Conservation (phyloP, 1,140 invertebrate species). For the Drosophila novamexicana region DNA sequence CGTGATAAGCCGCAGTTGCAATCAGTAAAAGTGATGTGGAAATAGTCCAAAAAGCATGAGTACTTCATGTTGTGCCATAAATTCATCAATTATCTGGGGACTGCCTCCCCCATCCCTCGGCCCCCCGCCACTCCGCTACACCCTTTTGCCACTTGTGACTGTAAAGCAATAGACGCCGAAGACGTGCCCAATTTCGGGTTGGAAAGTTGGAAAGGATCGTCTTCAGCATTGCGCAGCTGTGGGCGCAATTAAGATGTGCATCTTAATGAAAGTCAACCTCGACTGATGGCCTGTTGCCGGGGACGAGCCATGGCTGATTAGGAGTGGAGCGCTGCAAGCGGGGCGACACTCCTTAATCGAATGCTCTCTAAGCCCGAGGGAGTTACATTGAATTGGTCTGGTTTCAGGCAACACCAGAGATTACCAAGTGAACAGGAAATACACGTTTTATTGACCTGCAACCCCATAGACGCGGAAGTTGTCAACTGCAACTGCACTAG, state of each 20-base stretch:
- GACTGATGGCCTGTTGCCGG: conserved; percentile 14
- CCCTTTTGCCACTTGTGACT: neutral
- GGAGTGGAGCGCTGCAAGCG: conserved; percentile 4
- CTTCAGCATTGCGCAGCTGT: conserved; percentile 28
- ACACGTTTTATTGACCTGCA: neutral
- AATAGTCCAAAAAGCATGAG: conserved; percentile 18
- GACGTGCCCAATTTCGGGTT: conserved; percentile 38
- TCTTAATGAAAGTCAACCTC: conserved; percentile 51
- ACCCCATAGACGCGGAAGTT: no score
- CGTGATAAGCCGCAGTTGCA: conserved; percentile 41
- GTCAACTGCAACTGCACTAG: no score
- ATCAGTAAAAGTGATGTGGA: conserved; percentile 48
- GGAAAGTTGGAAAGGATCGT: conserved; percentile 52
- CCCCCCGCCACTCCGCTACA: neutral
- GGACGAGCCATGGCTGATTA: conserved; percentile 12
- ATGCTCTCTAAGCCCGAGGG: neutral
- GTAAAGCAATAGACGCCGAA: conserved; percentile 45
- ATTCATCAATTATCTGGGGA: conserved; percentile 63
- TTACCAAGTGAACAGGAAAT: conserved; percentile 1
- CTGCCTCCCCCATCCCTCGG: neutral
- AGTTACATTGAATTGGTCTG: neutral
- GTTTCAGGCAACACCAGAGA: no score
- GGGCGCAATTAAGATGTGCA: conserved; percentile 61
- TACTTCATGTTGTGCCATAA: conserved; percentile 52
- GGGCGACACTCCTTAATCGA: conserved; percentile 11